These are phyloP conservation scores for Ditula angustiorana DNA, from an alignment of 2,888 invertebrate genomes.

Conservation along the genomic window DNA sequence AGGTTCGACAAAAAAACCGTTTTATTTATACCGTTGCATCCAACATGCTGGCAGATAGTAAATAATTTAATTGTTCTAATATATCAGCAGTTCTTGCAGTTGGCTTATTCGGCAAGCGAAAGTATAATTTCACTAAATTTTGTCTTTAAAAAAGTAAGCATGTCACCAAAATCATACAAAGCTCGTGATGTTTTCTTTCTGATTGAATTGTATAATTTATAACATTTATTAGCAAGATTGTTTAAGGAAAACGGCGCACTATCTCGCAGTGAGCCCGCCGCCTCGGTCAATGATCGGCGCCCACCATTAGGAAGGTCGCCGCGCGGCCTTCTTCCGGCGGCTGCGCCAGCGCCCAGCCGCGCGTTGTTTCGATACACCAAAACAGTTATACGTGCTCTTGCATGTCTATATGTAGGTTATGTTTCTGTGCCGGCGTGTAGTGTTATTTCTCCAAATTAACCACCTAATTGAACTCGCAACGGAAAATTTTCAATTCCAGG, in stretches of 20 bases:
- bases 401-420: conserved; percentile 78
- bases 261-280: conserved; percentile 31
- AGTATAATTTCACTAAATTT: too few species aligned
- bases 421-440: conserved; percentile 77
- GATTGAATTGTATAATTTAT: not conserved
- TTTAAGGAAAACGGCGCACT: conserved; percentile 28
- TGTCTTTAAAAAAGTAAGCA: too few species aligned
- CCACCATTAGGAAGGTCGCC: conserved; percentile 81
- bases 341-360: conserved; percentile 47
- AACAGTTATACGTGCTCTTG: conserved; percentile 81
- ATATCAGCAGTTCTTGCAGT: too few species aligned
- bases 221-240: not conserved
- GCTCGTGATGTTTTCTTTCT: too few species aligned
- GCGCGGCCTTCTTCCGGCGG: conserved; percentile 80
- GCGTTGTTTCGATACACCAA: conserved; percentile 74
- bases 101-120: not conserved
- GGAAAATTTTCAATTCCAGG: conserved; percentile 59
- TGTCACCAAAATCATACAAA: too few species aligned
- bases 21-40: not conserved
- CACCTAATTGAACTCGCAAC: conserved; percentile 65
- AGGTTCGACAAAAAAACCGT: not conserved
- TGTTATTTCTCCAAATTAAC: conserved; percentile 65
- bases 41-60: not conserved
- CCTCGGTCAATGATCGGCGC: conserved; percentile 76
- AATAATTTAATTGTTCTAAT: too few species aligned